These are phyloP conservation scores for Ophion slaviceki DNA, from an alignment of 2,888 invertebrate species.

Conservation along the genomic window DNA sequence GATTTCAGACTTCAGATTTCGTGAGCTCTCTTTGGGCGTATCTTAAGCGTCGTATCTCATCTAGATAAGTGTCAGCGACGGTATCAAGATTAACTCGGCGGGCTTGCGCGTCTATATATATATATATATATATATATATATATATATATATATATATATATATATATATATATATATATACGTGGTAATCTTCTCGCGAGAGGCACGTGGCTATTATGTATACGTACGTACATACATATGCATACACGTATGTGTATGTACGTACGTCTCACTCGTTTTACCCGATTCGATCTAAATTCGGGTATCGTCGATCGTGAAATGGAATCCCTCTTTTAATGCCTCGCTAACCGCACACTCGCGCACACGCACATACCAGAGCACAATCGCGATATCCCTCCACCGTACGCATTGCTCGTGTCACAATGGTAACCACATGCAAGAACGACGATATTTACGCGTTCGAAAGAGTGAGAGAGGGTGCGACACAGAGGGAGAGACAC, in stretches of 20 bases:
- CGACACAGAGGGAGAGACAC: not conserved
- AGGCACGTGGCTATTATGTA: constrained; percentile 70
- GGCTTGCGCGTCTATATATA: constrained; percentile 57
- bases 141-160: constrained; percentile 67
- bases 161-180: constrained; percentile 69
- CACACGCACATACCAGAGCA: not conserved
- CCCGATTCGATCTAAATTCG: constrained; percentile 80
- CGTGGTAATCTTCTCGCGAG: constrained; percentile 75
- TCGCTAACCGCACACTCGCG: constrained; percentile 27
- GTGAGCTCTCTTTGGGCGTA: constrained; percentile 74
- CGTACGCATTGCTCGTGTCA: not conserved
- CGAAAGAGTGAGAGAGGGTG: not conserved
- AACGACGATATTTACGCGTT: constrained; percentile 37
- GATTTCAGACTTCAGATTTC: constrained; percentile 80
- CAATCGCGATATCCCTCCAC: not conserved
- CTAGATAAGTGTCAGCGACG: constrained; percentile 78
- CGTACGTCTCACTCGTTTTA: constrained; percentile 67
- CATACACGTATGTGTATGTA: not conserved
- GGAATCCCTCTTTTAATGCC: constrained; percentile 67
- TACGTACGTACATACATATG: constrained; percentile 21
- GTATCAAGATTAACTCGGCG: constrained; percentile 80
- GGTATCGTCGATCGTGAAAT: constrained; percentile 73
- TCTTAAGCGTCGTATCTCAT: constrained; percentile 82
- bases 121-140: constrained; percentile 70
- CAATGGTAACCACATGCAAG: constrained; percentile 22